A percentile compares a stretch with the other conserved stretches of the same genome.
Evolutionary conservation across 2,888 invertebrate species (phyloP).

Genomic region (Diplolepis rosae): DNA sequence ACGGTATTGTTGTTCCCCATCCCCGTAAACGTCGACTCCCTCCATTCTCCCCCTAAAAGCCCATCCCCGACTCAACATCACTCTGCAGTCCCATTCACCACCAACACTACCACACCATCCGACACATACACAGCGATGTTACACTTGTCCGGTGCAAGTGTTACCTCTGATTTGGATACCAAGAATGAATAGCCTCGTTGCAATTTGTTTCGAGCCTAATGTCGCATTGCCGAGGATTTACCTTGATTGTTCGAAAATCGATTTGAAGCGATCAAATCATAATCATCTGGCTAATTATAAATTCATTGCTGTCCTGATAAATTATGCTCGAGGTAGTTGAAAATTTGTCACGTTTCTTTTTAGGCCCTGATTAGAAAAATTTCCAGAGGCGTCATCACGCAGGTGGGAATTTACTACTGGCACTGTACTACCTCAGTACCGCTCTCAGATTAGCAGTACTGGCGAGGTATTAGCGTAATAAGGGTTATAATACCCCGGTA

Average conservation of each 20-base stretch:
- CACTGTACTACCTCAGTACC: too few species aligned
- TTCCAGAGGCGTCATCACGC: too few species aligned
- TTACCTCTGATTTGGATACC: background rate
- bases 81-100: background rate
- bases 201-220: constrained; percentile 14
- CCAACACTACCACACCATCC: constrained; percentile 2
- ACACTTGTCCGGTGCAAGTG: background rate
- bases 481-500: too few species aligned
- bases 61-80: constrained; percentile 34
- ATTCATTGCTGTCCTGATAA: background rate
- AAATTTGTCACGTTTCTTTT: too few species aligned
- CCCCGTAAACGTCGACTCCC: constrained; percentile 23
- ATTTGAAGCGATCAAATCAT: background rate
- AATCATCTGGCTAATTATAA: background rate
- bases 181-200: background rate
- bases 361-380: too few species aligned
- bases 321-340: too few species aligned
- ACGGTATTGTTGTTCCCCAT: constrained; percentile 65
- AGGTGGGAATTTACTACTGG: too few species aligned
- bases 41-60: constrained; percentile 38
- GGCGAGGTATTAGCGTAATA: too few species aligned
- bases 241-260: background rate
- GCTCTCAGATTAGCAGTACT: too few species aligned
- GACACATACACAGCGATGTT: background rate
- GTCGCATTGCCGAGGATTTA: constrained; percentile 1